Percentiles rank a stretch among this genome's conserved stretches.
phyloP scores from a whole-genome alignment of 2,113 vertebrate species.

The Sylvilagus bachmani region DNA sequence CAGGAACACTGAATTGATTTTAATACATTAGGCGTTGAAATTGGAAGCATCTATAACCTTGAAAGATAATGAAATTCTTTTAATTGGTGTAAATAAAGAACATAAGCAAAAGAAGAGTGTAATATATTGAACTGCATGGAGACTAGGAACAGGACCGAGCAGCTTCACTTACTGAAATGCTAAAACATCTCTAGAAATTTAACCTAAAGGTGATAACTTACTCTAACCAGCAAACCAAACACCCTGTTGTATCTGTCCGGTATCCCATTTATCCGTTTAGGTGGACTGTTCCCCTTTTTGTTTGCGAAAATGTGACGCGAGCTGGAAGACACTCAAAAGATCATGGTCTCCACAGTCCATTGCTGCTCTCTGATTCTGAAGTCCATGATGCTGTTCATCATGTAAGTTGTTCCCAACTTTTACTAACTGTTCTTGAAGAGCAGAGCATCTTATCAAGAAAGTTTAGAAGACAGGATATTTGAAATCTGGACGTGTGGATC shows the following conservation, averaged over 20 bases:
- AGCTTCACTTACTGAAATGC: slow-evolving; percentile 5
- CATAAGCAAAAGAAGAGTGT: background rate
- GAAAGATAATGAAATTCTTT: slow-evolving; percentile 25
- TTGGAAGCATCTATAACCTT: slow-evolving; percentile 16
- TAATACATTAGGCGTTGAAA: slow-evolving; percentile 50
- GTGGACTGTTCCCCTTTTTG: background rate
- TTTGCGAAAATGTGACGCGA: slow-evolving; percentile 16
- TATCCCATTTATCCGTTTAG: background rate
- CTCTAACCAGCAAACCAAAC: background rate
- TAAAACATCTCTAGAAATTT: background rate
- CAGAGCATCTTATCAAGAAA: background rate
- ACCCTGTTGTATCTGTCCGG: background rate
- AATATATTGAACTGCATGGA: background rate
- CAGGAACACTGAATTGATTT: slow-evolving; percentile 60
- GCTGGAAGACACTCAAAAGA: background rate
- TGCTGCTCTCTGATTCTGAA: slow-evolving; percentile 10
- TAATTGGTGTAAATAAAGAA: slow-evolving; percentile 27
- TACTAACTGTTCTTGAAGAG: background rate
- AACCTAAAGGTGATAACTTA: too few species aligned
- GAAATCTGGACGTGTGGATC: background rate
- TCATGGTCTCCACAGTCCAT: background rate
- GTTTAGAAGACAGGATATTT: background rate
- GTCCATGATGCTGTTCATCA: background rate
- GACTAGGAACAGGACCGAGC: background rate
- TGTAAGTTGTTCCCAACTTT: background rate